phyloP scores from a whole-genome alignment of 2,888 invertebrate genomes.

The Mimas tiliae region DNA sequence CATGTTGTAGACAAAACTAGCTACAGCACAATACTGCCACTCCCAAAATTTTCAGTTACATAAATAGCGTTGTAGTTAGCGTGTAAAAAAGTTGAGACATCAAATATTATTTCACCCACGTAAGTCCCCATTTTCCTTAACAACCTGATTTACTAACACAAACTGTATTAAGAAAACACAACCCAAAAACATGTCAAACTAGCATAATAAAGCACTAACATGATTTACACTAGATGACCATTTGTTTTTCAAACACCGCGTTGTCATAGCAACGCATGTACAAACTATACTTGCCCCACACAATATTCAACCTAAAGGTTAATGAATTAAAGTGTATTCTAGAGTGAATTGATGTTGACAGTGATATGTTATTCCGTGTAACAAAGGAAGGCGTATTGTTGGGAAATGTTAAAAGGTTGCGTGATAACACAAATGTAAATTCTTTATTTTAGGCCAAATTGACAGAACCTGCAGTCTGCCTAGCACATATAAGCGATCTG shows the following conservation, averaged over 20 bases:
- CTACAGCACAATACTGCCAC: too few species aligned
- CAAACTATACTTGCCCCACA: slow-evolving; percentile 47
- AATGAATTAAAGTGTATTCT: slow-evolving; percentile 25
- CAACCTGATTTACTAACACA: background rate
- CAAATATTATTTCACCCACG: background rate
- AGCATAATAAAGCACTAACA: slow-evolving; percentile 9
- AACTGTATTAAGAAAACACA: slow-evolving; percentile 4
- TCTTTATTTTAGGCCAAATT: background rate
- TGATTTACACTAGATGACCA: slow-evolving; percentile 3
- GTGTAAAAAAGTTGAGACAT: too few species aligned
- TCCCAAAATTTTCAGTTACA: too few species aligned
- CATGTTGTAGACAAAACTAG: too few species aligned
- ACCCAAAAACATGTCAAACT: slow-evolving; percentile 15
- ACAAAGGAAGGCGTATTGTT: slow-evolving; percentile 8
- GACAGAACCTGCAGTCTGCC: background rate
- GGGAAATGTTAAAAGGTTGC: slow-evolving; percentile 21
- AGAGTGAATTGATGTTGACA: background rate
- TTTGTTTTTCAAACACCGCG: slow-evolving; percentile 32
- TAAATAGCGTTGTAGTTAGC: too few species aligned
- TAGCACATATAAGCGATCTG: too few species aligned
- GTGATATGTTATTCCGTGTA: slow-evolving; percentile 23
- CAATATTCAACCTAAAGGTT: slow-evolving; percentile 32
- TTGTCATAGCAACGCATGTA: slow-evolving; percentile 54
- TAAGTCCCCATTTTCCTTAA: background rate
- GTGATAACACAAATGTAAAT: background rate